These are phyloP conservation scores for Aphis craccivora DNA, from an alignment of 1,140 invertebrate genomes.

Conservation along the genomic window DNA sequence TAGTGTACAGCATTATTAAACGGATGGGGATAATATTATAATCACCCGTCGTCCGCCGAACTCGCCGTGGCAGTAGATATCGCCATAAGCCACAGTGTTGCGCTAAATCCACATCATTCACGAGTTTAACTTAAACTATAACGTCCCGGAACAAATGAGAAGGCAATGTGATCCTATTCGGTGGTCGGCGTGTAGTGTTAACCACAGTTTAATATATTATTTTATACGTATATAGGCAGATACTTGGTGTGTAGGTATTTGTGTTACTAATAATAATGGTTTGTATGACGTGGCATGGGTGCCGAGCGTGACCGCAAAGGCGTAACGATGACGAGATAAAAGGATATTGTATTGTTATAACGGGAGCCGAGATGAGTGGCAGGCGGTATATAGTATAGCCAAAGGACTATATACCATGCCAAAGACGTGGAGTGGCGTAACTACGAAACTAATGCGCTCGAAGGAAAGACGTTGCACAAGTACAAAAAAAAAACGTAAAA, in stretches of 20 bases:
- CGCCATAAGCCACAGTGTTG: not conserved
- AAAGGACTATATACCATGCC: not conserved
- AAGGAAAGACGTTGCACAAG: conserved; percentile 1
- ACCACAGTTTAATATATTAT: not conserved
- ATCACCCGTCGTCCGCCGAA: not conserved
- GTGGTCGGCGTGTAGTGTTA: not conserved
- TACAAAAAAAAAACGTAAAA: not conserved
- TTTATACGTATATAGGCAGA: not conserved
- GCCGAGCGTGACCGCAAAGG: not conserved
- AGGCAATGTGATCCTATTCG: no score
- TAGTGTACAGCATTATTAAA: not conserved
- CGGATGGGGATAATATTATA: not conserved
- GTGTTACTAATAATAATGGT: not conserved
- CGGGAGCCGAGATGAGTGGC: not conserved
- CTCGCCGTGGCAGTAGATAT: not conserved
- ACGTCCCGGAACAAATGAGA: not conserved
- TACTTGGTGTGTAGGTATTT: not conserved
- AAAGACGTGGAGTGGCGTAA: not conserved
- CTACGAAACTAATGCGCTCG: not conserved
- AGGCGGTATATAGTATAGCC: not conserved
- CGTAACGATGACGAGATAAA: not conserved
- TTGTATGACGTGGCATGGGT: not conserved
- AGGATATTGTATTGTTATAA: not conserved
- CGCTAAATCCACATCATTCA: not conserved
- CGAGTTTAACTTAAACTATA: not conserved